phyloP scores from a whole-genome alignment of 2,113 vertebrate genomes.

The Sus scrofa region DNA sequence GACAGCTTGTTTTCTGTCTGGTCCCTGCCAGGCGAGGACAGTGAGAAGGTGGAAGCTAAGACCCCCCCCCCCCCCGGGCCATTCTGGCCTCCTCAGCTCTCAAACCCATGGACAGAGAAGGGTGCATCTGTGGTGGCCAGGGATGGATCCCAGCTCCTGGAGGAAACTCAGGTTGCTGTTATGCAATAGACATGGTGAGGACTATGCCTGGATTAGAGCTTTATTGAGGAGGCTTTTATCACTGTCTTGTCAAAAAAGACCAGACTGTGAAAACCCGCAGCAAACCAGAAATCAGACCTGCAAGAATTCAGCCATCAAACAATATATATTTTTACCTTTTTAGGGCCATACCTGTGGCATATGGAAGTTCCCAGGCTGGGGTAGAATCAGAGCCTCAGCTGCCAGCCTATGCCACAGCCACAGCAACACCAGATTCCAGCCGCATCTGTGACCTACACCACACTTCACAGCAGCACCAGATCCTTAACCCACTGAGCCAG shows the following conservation, averaged over 20 bases:
- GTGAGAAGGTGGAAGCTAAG: background rate
- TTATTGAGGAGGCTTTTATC: background rate
- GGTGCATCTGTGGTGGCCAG: background rate
- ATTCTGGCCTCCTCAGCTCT: background rate
- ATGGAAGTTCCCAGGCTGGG: too few relatives aligned
- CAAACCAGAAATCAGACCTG: background rate
- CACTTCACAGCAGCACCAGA: too few relatives aligned
- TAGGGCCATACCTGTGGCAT: too few relatives aligned
- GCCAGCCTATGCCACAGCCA: too few relatives aligned
- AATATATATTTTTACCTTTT: too few relatives aligned
- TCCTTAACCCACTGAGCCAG: too few relatives aligned
- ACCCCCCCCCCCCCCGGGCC: background rate
- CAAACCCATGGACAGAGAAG: background rate
- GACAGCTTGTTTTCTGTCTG: background rate
- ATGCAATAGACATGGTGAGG: too few relatives aligned
- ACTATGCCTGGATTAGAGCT: background rate
- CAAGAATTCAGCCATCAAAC: background rate
- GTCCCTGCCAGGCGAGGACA: background rate
- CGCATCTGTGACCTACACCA: too few relatives aligned
- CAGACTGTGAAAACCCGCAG: background rate
- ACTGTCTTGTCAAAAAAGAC: background rate
- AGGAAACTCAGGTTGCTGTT: background rate
- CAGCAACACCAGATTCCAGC: too few relatives aligned
- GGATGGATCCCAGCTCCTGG: background rate
- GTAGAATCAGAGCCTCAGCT: too few relatives aligned